A percentile compares a stretch with the other conserved stretches of the same genome.
Conservation (phyloP, 2,113 vertebrate species). For the Bufo gargarizans region DNA sequence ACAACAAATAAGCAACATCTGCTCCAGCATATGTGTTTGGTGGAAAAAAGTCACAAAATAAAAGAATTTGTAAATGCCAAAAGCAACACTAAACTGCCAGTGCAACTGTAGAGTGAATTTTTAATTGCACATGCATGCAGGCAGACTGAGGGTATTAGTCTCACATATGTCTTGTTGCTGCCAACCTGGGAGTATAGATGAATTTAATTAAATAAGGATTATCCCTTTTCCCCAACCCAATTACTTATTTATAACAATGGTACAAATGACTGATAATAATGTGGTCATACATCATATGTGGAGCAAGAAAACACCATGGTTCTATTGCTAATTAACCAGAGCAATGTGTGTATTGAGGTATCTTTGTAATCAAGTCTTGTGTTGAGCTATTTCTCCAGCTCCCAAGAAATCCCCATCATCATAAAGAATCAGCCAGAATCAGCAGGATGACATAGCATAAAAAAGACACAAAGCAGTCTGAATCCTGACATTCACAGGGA, state of each 20-base stretch:
- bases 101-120: conserved; percentile 84
- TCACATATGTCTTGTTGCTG: conserved; percentile 86
- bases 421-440: conserved; percentile 73
- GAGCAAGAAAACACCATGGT: conserved; percentile 67
- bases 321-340: conserved; percentile 70
- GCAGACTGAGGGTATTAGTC: conserved; percentile 84
- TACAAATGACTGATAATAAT: conserved; percentile 82
- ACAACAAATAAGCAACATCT: conserved; percentile 89
- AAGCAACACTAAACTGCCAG: conserved; percentile 86
- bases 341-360: conserved; percentile 67
- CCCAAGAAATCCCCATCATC: conserved; percentile 62
- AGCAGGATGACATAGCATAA: conserved; percentile 72
- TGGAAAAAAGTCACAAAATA: conserved; percentile 84
- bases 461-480: conserved; percentile 70
- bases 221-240: conserved; percentile 84
- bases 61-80: conserved; percentile 89
- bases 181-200: conserved; percentile 87
- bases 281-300: conserved; percentile 74
- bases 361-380: conserved; percentile 75
- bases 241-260: conserved; percentile 89
- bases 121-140: conserved; percentile 85
- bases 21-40: conserved; percentile 86
- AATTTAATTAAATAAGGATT: conserved; percentile 90
- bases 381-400: conserved; percentile 67
- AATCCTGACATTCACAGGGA: conserved; percentile 67